phyloP scores from a whole-genome alignment of 2,888 invertebrate species.

The Schrankia costaestrigalis region DNA sequence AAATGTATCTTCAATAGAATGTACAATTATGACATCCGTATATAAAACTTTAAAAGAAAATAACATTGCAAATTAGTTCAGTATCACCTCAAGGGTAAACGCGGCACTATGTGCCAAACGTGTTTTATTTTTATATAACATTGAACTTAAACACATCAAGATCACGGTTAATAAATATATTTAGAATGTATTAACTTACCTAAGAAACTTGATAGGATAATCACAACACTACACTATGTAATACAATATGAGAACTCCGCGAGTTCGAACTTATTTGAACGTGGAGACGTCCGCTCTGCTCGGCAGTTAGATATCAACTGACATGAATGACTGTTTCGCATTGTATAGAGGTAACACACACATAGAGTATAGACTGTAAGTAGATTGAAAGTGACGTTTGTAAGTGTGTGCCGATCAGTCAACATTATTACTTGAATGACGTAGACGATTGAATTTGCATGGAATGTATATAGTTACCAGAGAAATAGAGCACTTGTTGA shows the following conservation, averaged over 20 bases:
- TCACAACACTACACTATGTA: slow-evolving; percentile 59
- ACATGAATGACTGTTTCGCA: slow-evolving; percentile 43
- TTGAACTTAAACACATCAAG: slow-evolving; percentile 39
- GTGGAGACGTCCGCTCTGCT: slow-evolving; percentile 39
- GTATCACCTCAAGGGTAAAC: slow-evolving; percentile 56
- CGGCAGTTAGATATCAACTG: slow-evolving; percentile 58
- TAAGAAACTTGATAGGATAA: slow-evolving; percentile 41
- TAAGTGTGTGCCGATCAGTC: slow-evolving; percentile 41
- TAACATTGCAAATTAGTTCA: slow-evolving; percentile 22
- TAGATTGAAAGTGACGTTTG: slow-evolving; percentile 52
- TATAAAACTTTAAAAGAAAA: slow-evolving; percentile 14
- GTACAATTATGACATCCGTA: too few species aligned
- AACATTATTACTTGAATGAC: slow-evolving; percentile 41
- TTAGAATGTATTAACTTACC: slow-evolving; percentile 49
- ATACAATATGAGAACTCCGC: slow-evolving; percentile 34
- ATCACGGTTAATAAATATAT: slow-evolving; percentile 45
- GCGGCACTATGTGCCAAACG: slow-evolving; percentile 56
- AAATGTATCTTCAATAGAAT: too few species aligned
- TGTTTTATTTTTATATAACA: slow-evolving; percentile 61
- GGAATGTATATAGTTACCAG: too few species aligned
- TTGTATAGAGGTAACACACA: slow-evolving; percentile 32
- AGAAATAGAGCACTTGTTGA: too few species aligned
- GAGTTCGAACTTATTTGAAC: slow-evolving; percentile 13
- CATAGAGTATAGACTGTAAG: slow-evolving; percentile 34
- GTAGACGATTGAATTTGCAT: slow-evolving; percentile 37